A percentile compares a stretch with the other conserved stretches of the same genome.
Evolutionary conservation across 2,113 vertebrate species (phyloP).

Genomic region (Micronycteris hirsuta): DNA sequence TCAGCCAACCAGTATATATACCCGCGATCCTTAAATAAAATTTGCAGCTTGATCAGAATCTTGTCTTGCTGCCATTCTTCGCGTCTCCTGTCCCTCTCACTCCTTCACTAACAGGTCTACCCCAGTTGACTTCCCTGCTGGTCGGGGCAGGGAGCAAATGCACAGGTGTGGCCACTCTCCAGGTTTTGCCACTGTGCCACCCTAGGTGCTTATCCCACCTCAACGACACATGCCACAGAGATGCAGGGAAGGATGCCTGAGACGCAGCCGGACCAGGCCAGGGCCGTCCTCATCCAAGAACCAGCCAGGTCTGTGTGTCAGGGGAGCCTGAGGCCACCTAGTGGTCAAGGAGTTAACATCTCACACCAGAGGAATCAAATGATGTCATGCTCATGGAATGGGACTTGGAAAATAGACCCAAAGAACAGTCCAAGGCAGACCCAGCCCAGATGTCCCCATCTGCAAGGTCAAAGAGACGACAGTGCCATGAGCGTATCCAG

Average conservation of each 20-base stretch:
- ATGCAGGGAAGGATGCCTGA: neutral
- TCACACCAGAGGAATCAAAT: neutral
- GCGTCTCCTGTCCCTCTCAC: too few species aligned
- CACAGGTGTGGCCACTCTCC: neutral
- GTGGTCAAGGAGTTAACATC: neutral
- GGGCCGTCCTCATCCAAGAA: neutral
- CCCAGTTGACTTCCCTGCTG: too few species aligned
- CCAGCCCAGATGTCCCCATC: neutral
- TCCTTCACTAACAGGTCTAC: too few species aligned
- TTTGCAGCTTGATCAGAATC: too few species aligned
- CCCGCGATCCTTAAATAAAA: too few species aligned
- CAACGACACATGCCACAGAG: neutral
- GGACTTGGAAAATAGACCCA: neutral
- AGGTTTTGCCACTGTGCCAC: neutral
- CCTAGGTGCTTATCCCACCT: neutral
- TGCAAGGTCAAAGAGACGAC: neutral
- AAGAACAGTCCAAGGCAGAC: neutral
- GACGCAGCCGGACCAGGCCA: neutral
- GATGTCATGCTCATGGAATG: neutral
- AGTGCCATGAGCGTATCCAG: neutral
- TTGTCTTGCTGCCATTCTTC: too few species aligned
- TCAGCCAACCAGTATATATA: too few species aligned
- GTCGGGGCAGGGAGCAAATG: too few species aligned
- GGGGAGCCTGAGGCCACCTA: neutral
- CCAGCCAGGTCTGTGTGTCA: neutral